Base-by-base conservation (phyloP, 2,797 vertebrate genomes). In the Bucorvus abyssinicus region DNA sequence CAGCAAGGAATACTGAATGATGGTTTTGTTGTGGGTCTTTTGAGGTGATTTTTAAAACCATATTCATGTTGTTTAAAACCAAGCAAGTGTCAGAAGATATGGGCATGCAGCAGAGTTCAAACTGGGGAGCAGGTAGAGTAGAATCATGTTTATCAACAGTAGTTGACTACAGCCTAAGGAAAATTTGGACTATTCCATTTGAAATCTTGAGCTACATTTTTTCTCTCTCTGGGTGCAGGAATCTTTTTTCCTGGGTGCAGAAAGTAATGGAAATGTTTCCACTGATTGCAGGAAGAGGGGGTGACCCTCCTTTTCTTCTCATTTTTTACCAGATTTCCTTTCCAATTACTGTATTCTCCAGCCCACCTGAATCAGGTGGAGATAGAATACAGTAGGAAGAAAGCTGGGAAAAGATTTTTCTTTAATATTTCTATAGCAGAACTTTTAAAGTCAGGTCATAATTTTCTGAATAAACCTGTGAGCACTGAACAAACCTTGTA, bases 331-430 rank as follows among this genome's bases (percentile, higher is more conserved):
- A 76, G 8, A 76, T 94, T 71, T 89, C 45, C 94, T 73, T 87
- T 87, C 82, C 69, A 93, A 29, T 83, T 84, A 77, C 71, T 89
- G 45, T 92, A 38, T 94, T 95, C 56, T 94, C 24, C 64, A 90
- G 57, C 75, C 81, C 63, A 87, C 86, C 69, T 92, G 71, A 94
- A 85, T 85, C 78, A 78, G 69, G 77, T 40, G 92, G 73, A 93
- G 63, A 59, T 78, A 84, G 67, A 92, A 93, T 68, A 69, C 34
- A 91, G 85, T 77, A 65, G 45, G 36, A 89, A 69, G 21, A 77
- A 93, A 90, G 19, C 40, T 79, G 38, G 27, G 7, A 10, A 52
- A 32, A 30, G 49, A 53, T 18, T 45, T 65, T 60, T 63, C n/a
- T 94, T 84, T 77, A 78, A 55, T 17, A 53, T 55, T 16, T 93